Evolutionary conservation across 2,888 invertebrate genomes (phyloP).

Genomic region (Tinea semifulvella): DNA sequence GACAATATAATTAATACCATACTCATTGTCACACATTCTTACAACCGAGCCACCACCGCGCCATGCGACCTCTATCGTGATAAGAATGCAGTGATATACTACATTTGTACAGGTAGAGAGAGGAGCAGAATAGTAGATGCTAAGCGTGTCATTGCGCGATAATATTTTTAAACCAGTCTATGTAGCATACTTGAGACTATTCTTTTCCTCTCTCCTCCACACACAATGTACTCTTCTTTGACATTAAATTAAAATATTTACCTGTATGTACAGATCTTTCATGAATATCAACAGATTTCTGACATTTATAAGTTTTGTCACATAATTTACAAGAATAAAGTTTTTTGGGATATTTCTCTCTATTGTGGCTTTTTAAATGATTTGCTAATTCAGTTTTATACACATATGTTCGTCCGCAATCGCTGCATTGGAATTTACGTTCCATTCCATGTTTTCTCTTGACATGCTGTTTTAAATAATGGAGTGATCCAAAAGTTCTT

Average conservation of each 20-base stretch:
- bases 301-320: conserved; percentile 45
- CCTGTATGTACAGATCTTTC: conserved; percentile 54
- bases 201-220: too few relatives aligned
- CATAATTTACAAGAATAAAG: conserved; percentile 43
- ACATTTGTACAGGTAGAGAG: too few relatives aligned
- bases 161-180: too few relatives aligned
- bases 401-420: conserved; percentile 43
- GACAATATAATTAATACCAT: too few relatives aligned
- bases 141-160: too few relatives aligned
- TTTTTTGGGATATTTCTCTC: conserved; percentile 32
- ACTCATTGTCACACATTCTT: too few relatives aligned
- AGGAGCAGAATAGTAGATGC: too few relatives aligned
- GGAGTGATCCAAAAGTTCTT: conserved; percentile 33
- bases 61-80: too few relatives aligned
- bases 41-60: too few relatives aligned
- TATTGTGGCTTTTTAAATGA: conserved; percentile 46
- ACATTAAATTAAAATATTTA: conserved; percentile 6
- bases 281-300: conserved; percentile 50
- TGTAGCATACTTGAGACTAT: too few relatives aligned
- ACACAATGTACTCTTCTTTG: too few relatives aligned
- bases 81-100: too few relatives aligned
- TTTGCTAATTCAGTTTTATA: conserved; percentile 38
- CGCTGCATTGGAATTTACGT: conserved; percentile 41
- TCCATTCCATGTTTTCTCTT: conserved; percentile 38
- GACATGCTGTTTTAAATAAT: conserved; percentile 42